Base-by-base conservation (phyloP, 2,113 vertebrate species). In the Morone chrysops region DNA sequence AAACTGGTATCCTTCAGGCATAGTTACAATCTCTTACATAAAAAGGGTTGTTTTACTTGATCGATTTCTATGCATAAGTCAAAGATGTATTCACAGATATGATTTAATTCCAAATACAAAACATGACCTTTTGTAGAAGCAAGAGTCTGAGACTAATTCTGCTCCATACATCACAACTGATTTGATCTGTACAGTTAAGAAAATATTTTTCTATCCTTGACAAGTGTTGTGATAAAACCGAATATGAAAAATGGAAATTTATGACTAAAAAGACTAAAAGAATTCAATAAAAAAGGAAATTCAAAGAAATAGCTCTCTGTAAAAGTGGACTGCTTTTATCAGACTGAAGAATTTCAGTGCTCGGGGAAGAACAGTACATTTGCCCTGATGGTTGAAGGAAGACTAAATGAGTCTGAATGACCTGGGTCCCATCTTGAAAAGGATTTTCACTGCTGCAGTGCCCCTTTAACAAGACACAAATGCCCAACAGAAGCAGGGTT, bases 381-480 rank as follows among this genome's bases (percentile, higher is more conserved):
- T 4, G 31, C 31, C 31, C 31, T 31, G 31, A 31, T 31, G 31
- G 31, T 31, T 31, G 31, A 31, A 31, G 31, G 31, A 2, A 31
- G 31, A 31, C 31, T 31, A 31, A 31, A 31, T 31, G 31, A 31
- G 31, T 4, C 31, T 31, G 31, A 31, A 31, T 31, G 31, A 31
- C 31, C 31, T 31, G 31, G 31, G 3, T 31, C 31, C 31, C 31
- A 31, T 31, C 31, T 31, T 31, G 31, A 31, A 31, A 31, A 31
- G 31, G 31, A 31, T 31, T 31, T 31, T 31, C 31, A 31, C 31
- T 31, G 31, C 31, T 31, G 31, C 31, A 31, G 31, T 31, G 22
- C 25, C n/a, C 12, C 25, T 57, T 76, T 9, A 68, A 72, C 81
- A 22, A 67, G 20, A 68, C 59, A 53, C 47, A 57, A 31, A 22